A percentile compares a stretch with the other conserved stretches of the same genome.
phyloP scores from a whole-genome alignment of 2,797 vertebrate genomes.

The Myoxocephalus aenaeus region DNA sequence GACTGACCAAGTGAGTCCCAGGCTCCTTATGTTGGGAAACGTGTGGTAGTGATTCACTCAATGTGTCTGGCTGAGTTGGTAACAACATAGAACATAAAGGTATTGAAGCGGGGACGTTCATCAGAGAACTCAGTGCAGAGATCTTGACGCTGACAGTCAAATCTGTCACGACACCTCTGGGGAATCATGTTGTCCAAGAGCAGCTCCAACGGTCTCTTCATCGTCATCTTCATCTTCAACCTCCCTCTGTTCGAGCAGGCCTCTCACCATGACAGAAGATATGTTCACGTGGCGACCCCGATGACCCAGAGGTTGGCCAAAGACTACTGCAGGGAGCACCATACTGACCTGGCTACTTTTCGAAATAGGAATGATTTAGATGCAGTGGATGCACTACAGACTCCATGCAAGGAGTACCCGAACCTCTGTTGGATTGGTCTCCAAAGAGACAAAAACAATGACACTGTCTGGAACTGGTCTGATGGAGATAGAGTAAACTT shows the following conservation, averaged over 20 bases:
- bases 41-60: background rate
- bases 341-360: slow-evolving; percentile 16
- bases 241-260: background rate
- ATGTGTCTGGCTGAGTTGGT: background rate
- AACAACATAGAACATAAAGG: background rate
- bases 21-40: background rate
- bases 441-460: background rate
- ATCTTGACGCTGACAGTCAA: background rate
- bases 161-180: background rate
- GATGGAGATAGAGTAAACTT: background rate
- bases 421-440: slow-evolving; percentile 51
- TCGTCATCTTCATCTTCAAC: slow-evolving; percentile 14
- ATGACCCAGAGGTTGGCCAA: slow-evolving; percentile 6
- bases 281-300: accelerated
- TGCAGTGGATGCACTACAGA: no score
- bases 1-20: background rate
- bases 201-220: background rate
- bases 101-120: slow-evolving; percentile 1
- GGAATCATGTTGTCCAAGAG: slow-evolving; percentile 9
- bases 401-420: no score
- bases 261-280: background rate
- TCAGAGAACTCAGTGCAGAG: background rate
- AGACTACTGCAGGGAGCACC: slow-evolving; percentile 8
- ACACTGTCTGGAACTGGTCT: background rate
- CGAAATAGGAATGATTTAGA: background rate